Conservation (phyloP, 1,140 invertebrate species). For the Lepidurus packardi region DNA sequence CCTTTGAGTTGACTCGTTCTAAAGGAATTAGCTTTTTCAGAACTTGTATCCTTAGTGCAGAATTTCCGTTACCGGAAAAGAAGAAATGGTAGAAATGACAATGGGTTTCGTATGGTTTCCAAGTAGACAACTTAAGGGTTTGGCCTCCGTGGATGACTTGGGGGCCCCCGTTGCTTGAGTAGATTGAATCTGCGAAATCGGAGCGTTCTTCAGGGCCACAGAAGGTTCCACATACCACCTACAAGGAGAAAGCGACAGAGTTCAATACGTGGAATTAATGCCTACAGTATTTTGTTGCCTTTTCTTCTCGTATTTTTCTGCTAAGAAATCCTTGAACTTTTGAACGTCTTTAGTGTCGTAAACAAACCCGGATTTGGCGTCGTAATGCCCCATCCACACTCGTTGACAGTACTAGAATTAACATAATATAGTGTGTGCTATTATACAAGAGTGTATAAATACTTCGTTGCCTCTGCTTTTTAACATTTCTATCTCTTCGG, state of each 20-base stretch:
- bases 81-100: conserved; percentile 35
- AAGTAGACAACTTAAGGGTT: conserved; percentile 33
- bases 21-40: background rate
- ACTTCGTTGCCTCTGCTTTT: conserved; percentile 85
- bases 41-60: conserved; percentile 23
- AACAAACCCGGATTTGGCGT: conserved; percentile 44
- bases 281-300: conserved; percentile 46
- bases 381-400: conserved; percentile 82
- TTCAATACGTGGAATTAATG: background rate
- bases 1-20: background rate
- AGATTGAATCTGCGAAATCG: conserved; percentile 36
- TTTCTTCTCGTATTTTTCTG: conserved; percentile 88
- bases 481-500: conserved; percentile 90
- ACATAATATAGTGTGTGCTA: conserved; percentile 33
- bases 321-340: conserved; percentile 82
- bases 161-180: conserved; percentile 39
- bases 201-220: conserved; percentile 47
- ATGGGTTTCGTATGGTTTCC: conserved; percentile 36
- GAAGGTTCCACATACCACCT: conserved; percentile 62
- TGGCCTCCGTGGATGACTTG: conserved; percentile 37
- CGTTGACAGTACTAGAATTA: conserved; percentile 66
- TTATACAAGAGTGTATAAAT: conserved; percentile 25
- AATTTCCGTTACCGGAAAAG: conserved; percentile 25
- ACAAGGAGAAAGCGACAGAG: conserved; percentile 28
- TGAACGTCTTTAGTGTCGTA: conserved; percentile 74